Conservation (phyloP, 2,888 invertebrate species). For the Pegoplata infirma region DNA sequence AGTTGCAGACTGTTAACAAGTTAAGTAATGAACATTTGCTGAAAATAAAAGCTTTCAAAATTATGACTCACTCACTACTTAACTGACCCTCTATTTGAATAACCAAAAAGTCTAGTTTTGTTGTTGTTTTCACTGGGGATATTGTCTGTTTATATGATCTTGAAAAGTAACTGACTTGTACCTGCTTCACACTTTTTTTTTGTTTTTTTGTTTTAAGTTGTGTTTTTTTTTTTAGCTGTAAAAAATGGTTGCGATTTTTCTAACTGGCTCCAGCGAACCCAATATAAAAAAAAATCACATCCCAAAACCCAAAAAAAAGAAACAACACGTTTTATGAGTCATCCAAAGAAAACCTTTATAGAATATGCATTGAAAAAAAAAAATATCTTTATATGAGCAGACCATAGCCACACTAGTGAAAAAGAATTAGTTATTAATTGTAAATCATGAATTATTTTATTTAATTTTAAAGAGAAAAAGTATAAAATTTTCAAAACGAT, state of each 20-base stretch:
- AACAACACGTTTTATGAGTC: conserved; percentile 53
- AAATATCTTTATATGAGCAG: conserved; percentile 24
- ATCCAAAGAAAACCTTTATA: conserved; percentile 56
- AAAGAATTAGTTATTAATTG: too few species aligned
- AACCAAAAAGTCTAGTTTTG: conserved; percentile 39
- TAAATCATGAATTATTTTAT: too few species aligned
- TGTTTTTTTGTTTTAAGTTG: conserved; percentile 25
- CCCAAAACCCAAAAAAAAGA: conserved; percentile 37
- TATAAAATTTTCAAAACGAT: too few species aligned
- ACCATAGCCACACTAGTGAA: conserved; percentile 19
- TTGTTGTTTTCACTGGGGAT: conserved; percentile 13
- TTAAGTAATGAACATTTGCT: conserved; percentile 19
- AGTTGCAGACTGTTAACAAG: conserved; percentile 50
- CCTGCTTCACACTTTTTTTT: conserved; percentile 56
- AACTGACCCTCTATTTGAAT: conserved; percentile 50
- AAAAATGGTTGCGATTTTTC: conserved; percentile 56
- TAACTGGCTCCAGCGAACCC: conserved; percentile 58
- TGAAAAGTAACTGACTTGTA: conserved; percentile 50
- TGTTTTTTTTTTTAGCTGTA: conserved; percentile 32
- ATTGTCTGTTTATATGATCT: conserved; percentile 43
- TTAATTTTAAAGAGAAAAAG: too few species aligned
- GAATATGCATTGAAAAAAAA: conserved; percentile 9
- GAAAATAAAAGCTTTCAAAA: conserved; percentile 38
- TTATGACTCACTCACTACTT: conserved; percentile 52
- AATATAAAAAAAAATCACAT: conserved; percentile 41